Evolutionary conservation across 2,113 vertebrate species (phyloP).

Genomic region (Pongo pygmaeus): DNA sequence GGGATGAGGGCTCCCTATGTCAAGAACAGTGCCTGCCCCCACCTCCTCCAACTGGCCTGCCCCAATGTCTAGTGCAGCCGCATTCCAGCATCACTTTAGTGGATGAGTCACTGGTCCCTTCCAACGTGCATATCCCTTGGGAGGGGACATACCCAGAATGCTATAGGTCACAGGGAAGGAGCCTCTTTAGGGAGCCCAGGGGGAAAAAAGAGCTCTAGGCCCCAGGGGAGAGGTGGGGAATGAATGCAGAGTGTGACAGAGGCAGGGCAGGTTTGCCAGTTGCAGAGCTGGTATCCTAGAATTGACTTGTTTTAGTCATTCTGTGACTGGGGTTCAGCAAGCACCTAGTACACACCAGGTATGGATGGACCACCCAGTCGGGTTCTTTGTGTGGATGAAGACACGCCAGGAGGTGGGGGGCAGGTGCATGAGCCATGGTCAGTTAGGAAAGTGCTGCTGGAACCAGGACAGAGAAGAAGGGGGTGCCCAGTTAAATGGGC

Average conservation of each 20-base stretch:
- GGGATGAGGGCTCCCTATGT: neutral
- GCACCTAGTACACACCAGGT: neutral
- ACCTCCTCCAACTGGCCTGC: neutral
- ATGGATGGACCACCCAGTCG: accelerated
- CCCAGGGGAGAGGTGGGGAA: neutral
- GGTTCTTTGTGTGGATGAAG: neutral
- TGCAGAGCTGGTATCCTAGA: neutral
- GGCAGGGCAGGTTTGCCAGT: neutral
- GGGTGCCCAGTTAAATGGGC: neutral
- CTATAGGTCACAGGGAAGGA: neutral
- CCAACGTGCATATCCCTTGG: neutral
- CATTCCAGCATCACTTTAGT: accelerated
- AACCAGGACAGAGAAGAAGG: too few relatives aligned
- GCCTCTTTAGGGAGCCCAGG: too few relatives aligned
- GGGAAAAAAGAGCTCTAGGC: neutral
- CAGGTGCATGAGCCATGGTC: neutral
- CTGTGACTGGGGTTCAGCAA: neutral
- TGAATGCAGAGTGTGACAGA: too few relatives aligned
- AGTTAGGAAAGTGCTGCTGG: too few relatives aligned
- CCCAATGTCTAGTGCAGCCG: too few relatives aligned
- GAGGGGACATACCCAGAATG: accelerated
- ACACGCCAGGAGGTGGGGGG: neutral
- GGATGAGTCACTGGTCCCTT: too few relatives aligned
- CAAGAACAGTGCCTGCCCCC: neutral
- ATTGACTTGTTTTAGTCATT: neutral